Base-by-base conservation (phyloP, 2,113 vertebrate genomes). In the Myrmophylax atrothorax region DNA sequence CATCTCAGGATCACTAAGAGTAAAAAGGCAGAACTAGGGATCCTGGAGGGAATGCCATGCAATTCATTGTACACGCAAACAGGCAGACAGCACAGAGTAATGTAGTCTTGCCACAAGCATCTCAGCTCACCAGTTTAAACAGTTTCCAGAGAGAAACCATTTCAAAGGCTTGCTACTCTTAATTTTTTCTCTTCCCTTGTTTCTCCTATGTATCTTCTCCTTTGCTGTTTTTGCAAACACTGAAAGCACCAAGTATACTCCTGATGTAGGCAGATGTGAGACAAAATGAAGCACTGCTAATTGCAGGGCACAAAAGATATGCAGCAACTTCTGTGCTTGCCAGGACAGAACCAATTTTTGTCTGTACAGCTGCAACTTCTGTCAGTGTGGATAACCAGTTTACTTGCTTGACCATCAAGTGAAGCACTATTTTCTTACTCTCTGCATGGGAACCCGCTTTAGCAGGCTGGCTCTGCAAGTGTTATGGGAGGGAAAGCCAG, bases 321-420 rank as follows among this genome's bases (percentile, higher is more conserved):
- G 3, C 55, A 38, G 56, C 56, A 79, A 78, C 89, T 83, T 78
- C 77, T 95, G 53, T 55, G 58, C 67, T 91, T 93, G 69, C 68
- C 85, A 84, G 79, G 93, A 93, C 91, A 94, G 76, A 31, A 40
- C 24, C 82, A 89, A 89, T 90, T 89, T 90, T 89, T 94, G 81
- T 93, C 94, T 92, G 78, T 87, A 95, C 56, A 92, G 72, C 38
- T 63, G 17, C 55, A 84, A 17, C 80, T 83, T 77, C 75, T 93
- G 94, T 89, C 87, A 92, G 50, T 62, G 66, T 68, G 89, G 62
- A 92, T 82, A 90, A 68, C 35, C 70, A 94, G 50, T 72, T 93
- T 84, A 67, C 50, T 15, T 52, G 50, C 25, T 52, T 52, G 26
- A 52, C 50, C 37, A 93, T 76, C 60, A 95, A 87, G 83, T 84